Evolutionary conservation across 1,140 invertebrate species (phyloP).

Genomic region (Scaptomyza montana): DNA sequence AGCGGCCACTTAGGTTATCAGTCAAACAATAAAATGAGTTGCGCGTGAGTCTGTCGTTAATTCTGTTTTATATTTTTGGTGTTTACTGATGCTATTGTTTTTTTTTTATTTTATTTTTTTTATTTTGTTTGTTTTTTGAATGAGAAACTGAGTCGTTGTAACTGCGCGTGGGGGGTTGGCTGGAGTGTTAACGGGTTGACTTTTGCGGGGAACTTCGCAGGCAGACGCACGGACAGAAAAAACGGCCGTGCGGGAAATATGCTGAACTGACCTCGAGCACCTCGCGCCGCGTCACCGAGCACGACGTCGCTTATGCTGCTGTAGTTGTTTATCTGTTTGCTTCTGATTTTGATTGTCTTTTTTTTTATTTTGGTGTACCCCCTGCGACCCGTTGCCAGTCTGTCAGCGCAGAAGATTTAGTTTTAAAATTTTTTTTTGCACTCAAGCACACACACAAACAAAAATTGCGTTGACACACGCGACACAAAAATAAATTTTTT

Average conservation of each 20-base stretch:
- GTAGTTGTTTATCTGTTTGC: slow-evolving; percentile 71
- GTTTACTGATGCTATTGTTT: slow-evolving; percentile 18
- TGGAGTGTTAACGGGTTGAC: slow-evolving; percentile 11
- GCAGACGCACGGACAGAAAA: slow-evolving; percentile 14
- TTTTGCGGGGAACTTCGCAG: neutral
- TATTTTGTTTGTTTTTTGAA: slow-evolving; percentile 1
- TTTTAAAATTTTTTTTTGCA: slow-evolving; percentile 68
- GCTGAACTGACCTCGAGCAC: slow-evolving; percentile 76
- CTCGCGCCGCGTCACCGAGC: slow-evolving; percentile 67
- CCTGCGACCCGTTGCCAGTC: slow-evolving; percentile 38
- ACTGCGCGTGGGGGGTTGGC: slow-evolving; percentile 57
- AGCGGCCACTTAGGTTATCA: slow-evolving; percentile 53
- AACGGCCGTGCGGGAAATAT: slow-evolving; percentile 69
- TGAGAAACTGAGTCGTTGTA: slow-evolving; percentile 20
- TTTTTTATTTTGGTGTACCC: neutral
- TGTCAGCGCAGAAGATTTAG: slow-evolving; percentile 66
- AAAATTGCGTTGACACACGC: slow-evolving; percentile 16
- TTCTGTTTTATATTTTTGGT: slow-evolving; percentile 14
- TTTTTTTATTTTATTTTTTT: neutral
- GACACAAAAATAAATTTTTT: slow-evolving; percentile 69
- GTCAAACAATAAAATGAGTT: slow-evolving; percentile 66
- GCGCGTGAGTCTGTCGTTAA: slow-evolving; percentile 67
- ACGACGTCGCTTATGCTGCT: slow-evolving; percentile 30
- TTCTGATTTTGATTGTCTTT: slow-evolving; percentile 42
- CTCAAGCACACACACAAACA: slow-evolving; percentile 24